Conservation (phyloP, 2,113 vertebrate species). For the Caracal caracal region DNA sequence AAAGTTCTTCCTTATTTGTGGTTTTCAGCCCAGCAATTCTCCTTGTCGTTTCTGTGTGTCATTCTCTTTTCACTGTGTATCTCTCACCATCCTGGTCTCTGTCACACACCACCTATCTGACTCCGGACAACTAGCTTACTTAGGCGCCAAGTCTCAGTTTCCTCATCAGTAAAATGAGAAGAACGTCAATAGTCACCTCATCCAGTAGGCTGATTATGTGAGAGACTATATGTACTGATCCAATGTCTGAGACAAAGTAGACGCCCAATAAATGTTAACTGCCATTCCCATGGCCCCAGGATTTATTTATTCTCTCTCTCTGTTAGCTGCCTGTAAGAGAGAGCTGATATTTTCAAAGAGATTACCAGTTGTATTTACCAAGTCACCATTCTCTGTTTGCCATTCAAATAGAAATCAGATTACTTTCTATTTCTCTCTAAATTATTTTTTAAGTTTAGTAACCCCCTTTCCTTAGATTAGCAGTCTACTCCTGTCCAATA, state of each 20-base stretch:
- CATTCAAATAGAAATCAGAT: background rate
- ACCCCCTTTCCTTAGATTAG: background rate
- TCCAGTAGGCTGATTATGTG: rapidly evolving
- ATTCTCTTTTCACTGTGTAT: background rate
- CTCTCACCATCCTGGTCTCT: background rate
- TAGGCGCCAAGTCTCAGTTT: background rate
- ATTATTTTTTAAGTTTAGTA: slow-evolving; percentile 13
- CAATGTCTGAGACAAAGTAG: background rate
- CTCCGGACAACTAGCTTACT: background rate
- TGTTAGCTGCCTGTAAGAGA: background rate
- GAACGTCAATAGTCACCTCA: background rate
- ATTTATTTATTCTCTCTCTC: background rate
- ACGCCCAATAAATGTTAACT: background rate
- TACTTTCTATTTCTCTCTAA: background rate
- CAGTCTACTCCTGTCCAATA: background rate
- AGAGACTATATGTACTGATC: background rate
- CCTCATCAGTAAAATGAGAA: background rate
- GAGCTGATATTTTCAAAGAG: background rate
- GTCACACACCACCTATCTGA: background rate
- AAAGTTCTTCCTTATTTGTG: background rate
- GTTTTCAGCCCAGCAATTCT: background rate
- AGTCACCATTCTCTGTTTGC: background rate
- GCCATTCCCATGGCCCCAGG: background rate
- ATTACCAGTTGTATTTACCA: background rate
- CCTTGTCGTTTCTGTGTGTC: background rate